Percentiles rank a stretch among this genome's conserved stretches.
Evolutionary conservation across 2,113 vertebrate species (phyloP).

Genomic region (Paradoxurus hermaphroditus): DNA sequence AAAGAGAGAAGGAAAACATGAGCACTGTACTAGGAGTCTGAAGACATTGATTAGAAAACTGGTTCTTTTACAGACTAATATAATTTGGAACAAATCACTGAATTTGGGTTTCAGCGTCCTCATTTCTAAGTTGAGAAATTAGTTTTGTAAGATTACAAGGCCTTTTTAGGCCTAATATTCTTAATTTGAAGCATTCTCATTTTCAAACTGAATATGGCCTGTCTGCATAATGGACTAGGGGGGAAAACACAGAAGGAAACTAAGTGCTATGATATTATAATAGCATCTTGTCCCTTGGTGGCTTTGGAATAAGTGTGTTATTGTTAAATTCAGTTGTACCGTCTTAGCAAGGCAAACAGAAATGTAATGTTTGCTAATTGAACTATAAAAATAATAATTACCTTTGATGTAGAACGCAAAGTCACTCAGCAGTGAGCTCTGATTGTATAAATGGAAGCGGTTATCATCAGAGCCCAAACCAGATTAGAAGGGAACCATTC

Average conservation of each 20-base stretch:
- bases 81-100: not conserved
- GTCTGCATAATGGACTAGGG: not conserved
- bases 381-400: conserved; percentile 86
- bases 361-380: conserved; percentile 83
- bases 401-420: conserved; percentile 80
- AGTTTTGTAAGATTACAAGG: conserved; percentile 2
- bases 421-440: conserved; percentile 77
- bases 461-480: conserved; percentile 76
- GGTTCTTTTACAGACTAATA: not conserved
- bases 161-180: not conserved
- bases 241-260: not conserved
- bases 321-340: conserved; percentile 76
- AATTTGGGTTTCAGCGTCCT: not conserved
- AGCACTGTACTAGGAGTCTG: not conserved
- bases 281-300: conserved; percentile 68
- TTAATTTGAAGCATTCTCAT: conserved; percentile 35
- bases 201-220: conserved; percentile 29
- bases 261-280: conserved; percentile 53
- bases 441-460: conserved; percentile 79
- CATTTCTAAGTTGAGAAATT: conserved; percentile 15
- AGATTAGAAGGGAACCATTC: conserved; percentile 75
- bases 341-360: conserved; percentile 79
- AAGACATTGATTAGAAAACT: not conserved
- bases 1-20: conserved; percentile 48
- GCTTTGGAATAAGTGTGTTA: conserved; percentile 72